phyloP scores from a whole-genome alignment of 2,113 vertebrate species.

The Holacanthus passer region DNA sequence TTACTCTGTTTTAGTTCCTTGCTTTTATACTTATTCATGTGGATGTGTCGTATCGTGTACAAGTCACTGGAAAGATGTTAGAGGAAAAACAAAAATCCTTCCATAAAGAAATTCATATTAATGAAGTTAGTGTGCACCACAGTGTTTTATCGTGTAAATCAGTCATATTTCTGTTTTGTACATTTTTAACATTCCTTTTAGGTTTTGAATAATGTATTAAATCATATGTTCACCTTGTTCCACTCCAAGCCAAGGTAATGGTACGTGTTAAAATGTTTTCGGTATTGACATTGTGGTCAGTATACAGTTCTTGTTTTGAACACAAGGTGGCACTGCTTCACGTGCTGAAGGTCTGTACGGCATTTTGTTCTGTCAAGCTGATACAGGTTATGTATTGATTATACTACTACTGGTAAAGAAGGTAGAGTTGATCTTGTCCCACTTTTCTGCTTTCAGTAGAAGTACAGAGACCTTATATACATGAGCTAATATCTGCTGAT shows the following conservation, averaged over 20 bases:
- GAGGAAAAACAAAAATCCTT: conserved; percentile 43
- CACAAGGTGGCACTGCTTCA: conserved; percentile 52
- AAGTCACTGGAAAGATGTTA: conserved; percentile 70
- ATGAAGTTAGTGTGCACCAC: conserved; percentile 28
- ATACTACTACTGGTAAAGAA: conserved; percentile 17
- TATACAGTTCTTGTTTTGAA: conserved; percentile 38
- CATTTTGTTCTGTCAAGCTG: not conserved
- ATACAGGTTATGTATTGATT: conserved; percentile 17
- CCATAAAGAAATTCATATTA: conserved; percentile 34
- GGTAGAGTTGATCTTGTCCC: not conserved
- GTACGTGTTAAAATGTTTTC: not conserved
- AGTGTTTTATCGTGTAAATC: conserved; percentile 40
- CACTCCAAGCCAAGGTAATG: not conserved
- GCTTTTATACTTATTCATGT: conserved; percentile 46
- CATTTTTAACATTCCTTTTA: conserved; percentile 70
- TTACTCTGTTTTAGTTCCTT: conserved; percentile 29
- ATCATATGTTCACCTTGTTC: conserved; percentile 23
- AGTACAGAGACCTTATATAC: conserved; percentile 18
- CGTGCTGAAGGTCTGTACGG: conserved; percentile 17
- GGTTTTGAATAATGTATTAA: conserved; percentile 31
- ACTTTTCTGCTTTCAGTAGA: conserved; percentile 5
- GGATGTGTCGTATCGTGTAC: conserved; percentile 41
- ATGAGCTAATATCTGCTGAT: not conserved
- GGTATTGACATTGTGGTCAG: not conserved
- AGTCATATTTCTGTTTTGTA: conserved; percentile 37